Evolutionary conservation across 2,113 vertebrate genomes (phyloP).

Genomic region (Motacilla tschutschensis): DNA sequence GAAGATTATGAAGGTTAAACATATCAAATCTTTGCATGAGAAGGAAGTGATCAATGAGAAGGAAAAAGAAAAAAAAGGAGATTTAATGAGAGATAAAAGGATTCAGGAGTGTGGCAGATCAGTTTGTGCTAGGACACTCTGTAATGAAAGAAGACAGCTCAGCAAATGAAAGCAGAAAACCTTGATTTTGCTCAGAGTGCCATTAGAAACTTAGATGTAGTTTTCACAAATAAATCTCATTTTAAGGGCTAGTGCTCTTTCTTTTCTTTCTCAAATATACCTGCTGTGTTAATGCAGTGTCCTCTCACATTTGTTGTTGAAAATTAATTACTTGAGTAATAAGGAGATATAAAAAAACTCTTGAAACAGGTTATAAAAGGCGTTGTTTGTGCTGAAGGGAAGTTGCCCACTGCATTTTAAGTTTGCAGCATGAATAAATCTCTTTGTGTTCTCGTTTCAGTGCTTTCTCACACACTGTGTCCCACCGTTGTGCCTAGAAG

Average conservation of each 20-base stretch:
- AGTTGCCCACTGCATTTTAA: constrained; percentile 42
- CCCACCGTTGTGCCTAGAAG: background rate
- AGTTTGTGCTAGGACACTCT: constrained; percentile 8
- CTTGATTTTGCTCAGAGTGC: constrained; percentile 1
- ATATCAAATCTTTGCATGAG: constrained; percentile 18
- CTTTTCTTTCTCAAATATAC: constrained; percentile 11
- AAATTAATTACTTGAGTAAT: constrained; percentile 35
- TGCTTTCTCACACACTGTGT: background rate
- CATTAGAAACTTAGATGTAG: constrained; percentile 10
- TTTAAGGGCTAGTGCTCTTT: constrained; percentile 16
- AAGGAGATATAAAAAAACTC: background rate
- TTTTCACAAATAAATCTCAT: constrained; percentile 31
- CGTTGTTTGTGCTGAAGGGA: constrained; percentile 6
- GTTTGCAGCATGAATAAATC: constrained; percentile 45
- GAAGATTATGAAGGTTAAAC: constrained; percentile 54
- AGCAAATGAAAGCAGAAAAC: constrained; percentile 40
- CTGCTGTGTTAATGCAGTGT: constrained; percentile 25
- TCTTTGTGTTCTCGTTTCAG: background rate
- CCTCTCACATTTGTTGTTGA: background rate
- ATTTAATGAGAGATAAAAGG: constrained; percentile 37
- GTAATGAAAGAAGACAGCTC: constrained; percentile 54
- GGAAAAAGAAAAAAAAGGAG: background rate
- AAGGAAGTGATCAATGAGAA: constrained; percentile 31
- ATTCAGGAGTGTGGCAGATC: constrained; percentile 2
- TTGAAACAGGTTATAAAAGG: constrained; percentile 6